Conservation (phyloP, 2,888 invertebrate genomes). For the Thymelicus sylvestris region DNA sequence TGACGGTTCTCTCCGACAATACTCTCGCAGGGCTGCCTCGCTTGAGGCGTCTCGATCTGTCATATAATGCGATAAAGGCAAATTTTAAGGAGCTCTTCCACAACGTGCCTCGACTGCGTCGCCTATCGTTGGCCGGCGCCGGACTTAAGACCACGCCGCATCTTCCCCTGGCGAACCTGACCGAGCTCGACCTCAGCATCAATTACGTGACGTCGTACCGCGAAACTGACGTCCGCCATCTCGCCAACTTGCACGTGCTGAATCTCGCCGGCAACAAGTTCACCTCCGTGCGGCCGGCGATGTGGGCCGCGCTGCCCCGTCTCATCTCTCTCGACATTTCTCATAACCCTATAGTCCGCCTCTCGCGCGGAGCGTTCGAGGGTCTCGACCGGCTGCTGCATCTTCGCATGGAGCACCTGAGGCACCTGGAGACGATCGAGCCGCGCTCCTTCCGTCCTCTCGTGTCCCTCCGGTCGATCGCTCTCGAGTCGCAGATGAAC, state of each 20-base stretch:
- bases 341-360: conserved; percentile 89
- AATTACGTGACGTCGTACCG: conserved; percentile 88
- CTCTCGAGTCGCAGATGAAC: conserved; percentile 86
- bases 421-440: conserved; percentile 87
- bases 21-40: conserved; percentile 90
- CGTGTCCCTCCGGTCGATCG: conserved; percentile 86
- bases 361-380: conserved; percentile 86
- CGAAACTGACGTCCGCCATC: conserved; percentile 86
- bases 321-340: conserved; percentile 90
- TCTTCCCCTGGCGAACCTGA: conserved; percentile 86
- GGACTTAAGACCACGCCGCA: conserved; percentile 88
- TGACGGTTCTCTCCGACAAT: conserved; percentile 92
- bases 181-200: conserved; percentile 89
- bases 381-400: conserved; percentile 88
- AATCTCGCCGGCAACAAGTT: conserved; percentile 89
- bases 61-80: conserved; percentile 89
- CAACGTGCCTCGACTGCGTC: conserved; percentile 89
- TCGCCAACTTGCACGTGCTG: conserved; percentile 87
- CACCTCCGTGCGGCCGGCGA: conserved; percentile 87
- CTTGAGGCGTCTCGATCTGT: conserved; percentile 89
- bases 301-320: conserved; percentile 87
- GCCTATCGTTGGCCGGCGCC: conserved; percentile 87
- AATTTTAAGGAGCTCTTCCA: conserved; percentile 92
- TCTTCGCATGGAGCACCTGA: conserved; percentile 88
- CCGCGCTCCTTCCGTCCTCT: conserved; percentile 88